These are phyloP conservation scores for Opisthocomus hoazin DNA, from an alignment of 2,113 vertebrate species.

Conservation along the genomic window DNA sequence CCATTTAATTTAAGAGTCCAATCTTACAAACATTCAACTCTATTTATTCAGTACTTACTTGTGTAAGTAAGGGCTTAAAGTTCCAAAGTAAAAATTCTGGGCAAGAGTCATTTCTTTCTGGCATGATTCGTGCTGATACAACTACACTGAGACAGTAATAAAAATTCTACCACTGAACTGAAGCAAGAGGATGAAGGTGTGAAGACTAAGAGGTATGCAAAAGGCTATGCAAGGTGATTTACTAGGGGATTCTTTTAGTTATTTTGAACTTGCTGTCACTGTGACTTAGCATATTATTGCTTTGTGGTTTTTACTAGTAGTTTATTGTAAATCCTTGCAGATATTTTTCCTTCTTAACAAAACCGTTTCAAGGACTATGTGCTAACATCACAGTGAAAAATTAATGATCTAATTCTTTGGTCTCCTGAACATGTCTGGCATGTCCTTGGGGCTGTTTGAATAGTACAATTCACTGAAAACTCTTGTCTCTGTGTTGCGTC, in stretches of 20 bases:
- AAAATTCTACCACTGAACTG: neutral
- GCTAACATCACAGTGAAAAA: neutral
- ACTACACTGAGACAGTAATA: neutral
- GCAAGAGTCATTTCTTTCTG: neutral
- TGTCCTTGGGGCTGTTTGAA: neutral
- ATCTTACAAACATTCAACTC: neutral
- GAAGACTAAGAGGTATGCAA: neutral
- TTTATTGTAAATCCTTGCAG: neutral
- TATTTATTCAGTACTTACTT: neutral
- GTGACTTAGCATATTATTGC: neutral
- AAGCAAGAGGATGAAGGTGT: neutral
- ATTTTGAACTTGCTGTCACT: neutral
- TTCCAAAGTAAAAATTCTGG: neutral
- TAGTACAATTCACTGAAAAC: neutral
- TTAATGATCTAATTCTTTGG: neutral
- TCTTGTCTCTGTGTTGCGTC: neutral
- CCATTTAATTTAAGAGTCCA: neutral
- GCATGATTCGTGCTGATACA: neutral
- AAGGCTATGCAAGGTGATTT: neutral
- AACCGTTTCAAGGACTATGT: neutral
- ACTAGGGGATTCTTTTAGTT: neutral
- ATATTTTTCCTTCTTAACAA: neutral
- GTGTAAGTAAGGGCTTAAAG: neutral
- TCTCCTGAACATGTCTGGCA: neutral
- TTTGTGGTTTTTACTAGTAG: neutral